Conservation (phyloP, 1,140 invertebrate species). For the Venturia canescens region DNA sequence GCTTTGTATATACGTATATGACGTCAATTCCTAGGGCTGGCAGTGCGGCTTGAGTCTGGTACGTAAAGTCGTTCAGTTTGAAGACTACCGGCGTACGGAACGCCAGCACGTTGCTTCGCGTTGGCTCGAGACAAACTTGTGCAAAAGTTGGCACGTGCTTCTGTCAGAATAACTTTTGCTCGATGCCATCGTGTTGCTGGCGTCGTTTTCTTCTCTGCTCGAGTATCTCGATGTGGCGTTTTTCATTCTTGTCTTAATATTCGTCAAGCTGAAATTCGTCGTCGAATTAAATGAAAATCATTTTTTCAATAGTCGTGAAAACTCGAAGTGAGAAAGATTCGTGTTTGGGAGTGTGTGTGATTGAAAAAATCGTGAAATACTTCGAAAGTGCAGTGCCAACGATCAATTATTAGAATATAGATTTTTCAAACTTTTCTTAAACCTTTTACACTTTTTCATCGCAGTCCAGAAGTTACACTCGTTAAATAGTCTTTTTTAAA, state of each 20-base stretch:
- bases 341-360: no score
- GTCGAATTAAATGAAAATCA: no score
- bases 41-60: not conserved
- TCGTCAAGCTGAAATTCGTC: no score
- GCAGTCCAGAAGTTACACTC: no score
- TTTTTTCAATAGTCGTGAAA: not conserved
- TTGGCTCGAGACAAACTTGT: constrained; percentile 26
- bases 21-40: constrained; percentile 21
- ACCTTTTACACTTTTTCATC: no score
- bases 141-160: constrained; percentile 38
- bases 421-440: no score
- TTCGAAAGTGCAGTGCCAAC: no score
- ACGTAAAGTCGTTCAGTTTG: constrained; percentile 16
- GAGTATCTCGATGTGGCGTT: constrained; percentile 6
- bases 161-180: constrained; percentile 8
- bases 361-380: no score
- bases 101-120: constrained; percentile 17
- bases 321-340: no score
- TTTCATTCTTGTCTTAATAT: not conserved
- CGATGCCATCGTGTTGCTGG: not conserved
- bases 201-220: not conserved
- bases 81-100: constrained; percentile 28
- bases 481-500: no score
- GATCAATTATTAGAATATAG: no score
- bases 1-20: not conserved